These are phyloP conservation scores for Pangasius larnaudii DNA, from an alignment of 2,797 vertebrate genomes.

Conservation along the genomic window DNA sequence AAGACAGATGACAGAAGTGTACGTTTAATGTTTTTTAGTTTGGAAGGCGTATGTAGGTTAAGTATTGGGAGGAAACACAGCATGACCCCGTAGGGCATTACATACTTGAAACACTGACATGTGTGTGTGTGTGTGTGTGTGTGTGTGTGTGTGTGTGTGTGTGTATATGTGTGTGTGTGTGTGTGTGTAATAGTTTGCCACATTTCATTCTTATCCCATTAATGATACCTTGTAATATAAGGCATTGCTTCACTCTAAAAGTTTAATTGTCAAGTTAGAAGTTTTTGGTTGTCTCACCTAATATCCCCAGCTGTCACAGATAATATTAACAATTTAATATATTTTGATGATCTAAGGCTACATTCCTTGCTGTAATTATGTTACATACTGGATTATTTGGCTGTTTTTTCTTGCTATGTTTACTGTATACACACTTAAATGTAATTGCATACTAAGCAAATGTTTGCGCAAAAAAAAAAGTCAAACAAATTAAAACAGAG, in stretches of 20 bases:
- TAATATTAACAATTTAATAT: not conserved
- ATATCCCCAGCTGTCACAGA: not conserved
- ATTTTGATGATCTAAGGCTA: not conserved
- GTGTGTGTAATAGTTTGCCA: not conserved
- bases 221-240: not conserved
- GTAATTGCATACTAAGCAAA: not conserved
- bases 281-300: not conserved
- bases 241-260: not conserved
- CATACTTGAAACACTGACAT: not conserved
- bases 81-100: not conserved
- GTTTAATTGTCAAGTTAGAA: not conserved
- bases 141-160: too few species aligned
- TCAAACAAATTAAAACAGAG: not conserved
- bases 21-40: not conserved
- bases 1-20: not conserved
- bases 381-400: not conserved
- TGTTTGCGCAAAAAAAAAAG: not conserved
- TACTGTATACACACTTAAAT: not conserved
- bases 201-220: not conserved
- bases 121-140: too few species aligned
- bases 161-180: too few species aligned
- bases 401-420: not conserved
- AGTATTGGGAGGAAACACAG: not conserved
- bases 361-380: slow-evolving; percentile 26
- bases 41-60: not conserved